phyloP scores from a whole-genome alignment of 2,797 vertebrate species.

The Channa striata region DNA sequence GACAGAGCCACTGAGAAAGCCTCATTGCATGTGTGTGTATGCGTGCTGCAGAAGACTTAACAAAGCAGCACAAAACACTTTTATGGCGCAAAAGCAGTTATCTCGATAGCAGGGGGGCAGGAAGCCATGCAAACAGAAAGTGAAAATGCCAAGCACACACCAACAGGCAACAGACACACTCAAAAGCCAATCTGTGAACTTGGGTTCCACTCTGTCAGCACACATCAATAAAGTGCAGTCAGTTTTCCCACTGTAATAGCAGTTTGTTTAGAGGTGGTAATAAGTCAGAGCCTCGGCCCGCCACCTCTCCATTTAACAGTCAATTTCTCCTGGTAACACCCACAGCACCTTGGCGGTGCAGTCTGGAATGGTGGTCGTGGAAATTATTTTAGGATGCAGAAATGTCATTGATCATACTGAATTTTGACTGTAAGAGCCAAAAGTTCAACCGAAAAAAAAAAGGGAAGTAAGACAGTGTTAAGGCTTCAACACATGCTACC shows the following conservation, averaged over 20 bases:
- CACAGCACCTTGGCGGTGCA: not conserved
- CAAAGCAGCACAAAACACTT: slow-evolving; percentile 26
- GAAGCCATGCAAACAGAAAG: slow-evolving; percentile 28
- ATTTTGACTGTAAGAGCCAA: not conserved
- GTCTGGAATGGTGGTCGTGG: not conserved
- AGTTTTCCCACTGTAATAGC: slow-evolving; percentile 36
- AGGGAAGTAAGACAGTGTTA: not conserved
- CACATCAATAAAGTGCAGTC: slow-evolving; percentile 40
- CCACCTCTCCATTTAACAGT: slow-evolving; percentile 41
- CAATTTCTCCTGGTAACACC: slow-evolving; percentile 17
- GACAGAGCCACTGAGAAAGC: slow-evolving; percentile 19
- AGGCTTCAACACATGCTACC: not conserved
- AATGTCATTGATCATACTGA: not conserved
- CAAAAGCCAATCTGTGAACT: slow-evolving; percentile 25
- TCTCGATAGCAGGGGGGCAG: slow-evolving; percentile 29
- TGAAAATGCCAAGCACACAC: slow-evolving; percentile 29
- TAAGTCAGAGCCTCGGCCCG: slow-evolving; percentile 20
- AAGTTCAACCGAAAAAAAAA: no score
- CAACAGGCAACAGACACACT: slow-evolving; percentile 19
- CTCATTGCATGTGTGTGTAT: slow-evolving; percentile 1
- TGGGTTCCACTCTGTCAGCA: slow-evolving; percentile 33
- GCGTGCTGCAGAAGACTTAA: slow-evolving; percentile 1
- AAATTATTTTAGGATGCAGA: slow-evolving; percentile 1
- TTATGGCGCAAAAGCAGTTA: slow-evolving; percentile 34
- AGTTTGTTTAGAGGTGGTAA: slow-evolving; percentile 34